Conservation (phyloP, 2,888 invertebrate species). For the Phlogophora meticulosa region DNA sequence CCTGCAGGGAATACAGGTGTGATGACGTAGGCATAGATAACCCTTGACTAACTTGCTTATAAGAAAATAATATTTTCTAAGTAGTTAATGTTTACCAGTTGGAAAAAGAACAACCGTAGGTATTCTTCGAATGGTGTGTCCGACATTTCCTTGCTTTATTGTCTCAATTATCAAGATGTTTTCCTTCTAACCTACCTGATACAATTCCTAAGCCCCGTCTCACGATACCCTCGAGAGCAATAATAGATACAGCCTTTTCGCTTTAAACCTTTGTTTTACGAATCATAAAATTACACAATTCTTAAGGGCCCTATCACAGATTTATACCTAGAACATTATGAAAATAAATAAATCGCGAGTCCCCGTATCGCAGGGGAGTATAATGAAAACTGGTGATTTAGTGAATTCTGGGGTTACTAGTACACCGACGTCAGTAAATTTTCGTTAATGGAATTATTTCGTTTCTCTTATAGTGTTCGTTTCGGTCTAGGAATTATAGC, state of each 20-base stretch:
- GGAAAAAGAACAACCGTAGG: no score
- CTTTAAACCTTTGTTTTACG: conserved; percentile 49
- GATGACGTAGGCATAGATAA: no score
- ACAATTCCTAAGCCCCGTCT: conserved; percentile 24
- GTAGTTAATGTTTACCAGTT: no score
- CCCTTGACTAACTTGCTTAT: no score
- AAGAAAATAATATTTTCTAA: no score
- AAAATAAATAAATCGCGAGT: conserved; percentile 62
- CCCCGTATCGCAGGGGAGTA: conserved; percentile 65
- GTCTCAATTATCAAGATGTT: conserved; percentile 22
- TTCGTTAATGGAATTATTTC: conserved; percentile 67
- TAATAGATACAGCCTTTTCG: conserved; percentile 45
- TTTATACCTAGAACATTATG: conserved; percentile 46
- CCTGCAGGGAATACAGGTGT: no score
- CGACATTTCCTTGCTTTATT: background rate
- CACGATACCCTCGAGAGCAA: conserved; percentile 35
- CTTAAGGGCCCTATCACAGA: conserved; percentile 44
- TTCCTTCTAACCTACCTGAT: conserved; percentile 16
- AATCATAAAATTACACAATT: conserved; percentile 52
- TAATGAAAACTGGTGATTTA: conserved; percentile 74
- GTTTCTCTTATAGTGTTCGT: conserved; percentile 54
- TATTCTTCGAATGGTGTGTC: background rate
- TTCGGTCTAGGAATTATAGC: conserved; percentile 35
- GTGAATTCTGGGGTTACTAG: conserved; percentile 63
- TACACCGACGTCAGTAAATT: conserved; percentile 55